phyloP scores from a whole-genome alignment of 2,888 invertebrate genomes.

The Nipponacmea schrenckii region DNA sequence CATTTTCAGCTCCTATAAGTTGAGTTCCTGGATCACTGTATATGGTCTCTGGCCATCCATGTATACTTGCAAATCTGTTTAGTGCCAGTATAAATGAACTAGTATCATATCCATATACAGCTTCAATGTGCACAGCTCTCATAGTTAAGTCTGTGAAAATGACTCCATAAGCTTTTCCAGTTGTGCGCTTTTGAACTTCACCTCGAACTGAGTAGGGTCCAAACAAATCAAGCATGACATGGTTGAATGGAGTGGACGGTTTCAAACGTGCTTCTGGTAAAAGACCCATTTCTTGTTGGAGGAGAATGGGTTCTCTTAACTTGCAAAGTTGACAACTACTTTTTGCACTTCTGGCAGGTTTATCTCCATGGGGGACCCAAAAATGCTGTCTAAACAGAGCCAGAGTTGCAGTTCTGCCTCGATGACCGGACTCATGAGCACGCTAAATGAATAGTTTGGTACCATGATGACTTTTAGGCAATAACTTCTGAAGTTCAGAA shows the following conservation, averaged over 20 bases:
- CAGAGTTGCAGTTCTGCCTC: constrained; percentile 13
- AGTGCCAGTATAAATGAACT: constrained; percentile 17
- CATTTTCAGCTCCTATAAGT: constrained; percentile 15
- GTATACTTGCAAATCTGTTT: constrained; percentile 9
- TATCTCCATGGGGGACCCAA: constrained; percentile 13
- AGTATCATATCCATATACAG: constrained; percentile 16
- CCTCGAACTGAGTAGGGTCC: constrained; percentile 11
- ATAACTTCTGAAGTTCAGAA: neutral
- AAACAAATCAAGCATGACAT: constrained; percentile 13
- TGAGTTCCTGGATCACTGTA: constrained; percentile 18
- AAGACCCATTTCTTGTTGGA: constrained; percentile 13
- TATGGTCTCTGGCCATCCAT: constrained; percentile 15
- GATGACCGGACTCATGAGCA: constrained; percentile 12
- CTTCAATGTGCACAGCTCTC: constrained; percentile 16
- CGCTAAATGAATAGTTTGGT: constrained; percentile 10
- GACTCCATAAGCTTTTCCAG: constrained; percentile 20
- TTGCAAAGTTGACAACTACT: constrained; percentile 14
- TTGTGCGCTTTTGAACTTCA: constrained; percentile 16
- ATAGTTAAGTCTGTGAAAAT: constrained; percentile 9
- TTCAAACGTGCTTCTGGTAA: constrained; percentile 2
- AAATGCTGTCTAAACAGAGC: constrained; percentile 13
- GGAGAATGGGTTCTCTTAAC: neutral
- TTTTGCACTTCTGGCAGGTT: neutral
- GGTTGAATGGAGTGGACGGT: neutral
- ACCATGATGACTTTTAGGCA: constrained; percentile 5